Conservation (phyloP, 2,888 invertebrate species). For the Pachymerium ferrugineum region DNA sequence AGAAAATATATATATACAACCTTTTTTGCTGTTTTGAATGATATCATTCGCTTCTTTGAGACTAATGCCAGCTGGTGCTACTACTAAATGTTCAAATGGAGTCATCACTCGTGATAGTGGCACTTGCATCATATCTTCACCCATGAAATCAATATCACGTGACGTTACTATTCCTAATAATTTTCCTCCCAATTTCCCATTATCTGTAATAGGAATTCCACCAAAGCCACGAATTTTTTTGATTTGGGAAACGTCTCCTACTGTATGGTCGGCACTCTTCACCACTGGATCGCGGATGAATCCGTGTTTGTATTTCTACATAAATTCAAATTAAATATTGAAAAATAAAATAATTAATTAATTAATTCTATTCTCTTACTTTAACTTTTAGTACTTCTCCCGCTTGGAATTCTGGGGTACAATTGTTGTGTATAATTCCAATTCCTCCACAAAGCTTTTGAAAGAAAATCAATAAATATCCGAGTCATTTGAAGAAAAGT, state of each 20-base stretch:
- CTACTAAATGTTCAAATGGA: conserved; percentile 73
- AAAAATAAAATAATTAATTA: too few species aligned
- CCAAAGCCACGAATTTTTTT: conserved; percentile 89
- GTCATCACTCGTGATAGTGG: conserved; percentile 83
- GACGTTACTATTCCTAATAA: conserved; percentile 95
- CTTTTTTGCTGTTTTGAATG: conserved; percentile 93
- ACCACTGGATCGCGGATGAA: conserved; percentile 96
- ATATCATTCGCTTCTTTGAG: conserved; percentile 89
- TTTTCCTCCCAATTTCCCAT: conserved; percentile 89
- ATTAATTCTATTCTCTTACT: too few species aligned
- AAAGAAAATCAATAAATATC: too few species aligned
- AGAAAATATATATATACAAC: too few species aligned
- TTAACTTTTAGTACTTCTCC: conserved; percentile 95
- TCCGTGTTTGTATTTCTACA: conserved; percentile 95
- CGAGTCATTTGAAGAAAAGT: too few species aligned
- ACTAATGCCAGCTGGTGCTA: conserved; percentile 83
- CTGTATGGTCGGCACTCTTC: conserved; percentile 79
- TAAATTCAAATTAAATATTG: too few species aligned
- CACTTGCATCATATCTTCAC: conserved; percentile 49
- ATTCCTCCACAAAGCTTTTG: conserved; percentile 84
- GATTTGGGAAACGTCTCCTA: conserved; percentile 80
- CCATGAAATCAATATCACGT: conserved; percentile 91
- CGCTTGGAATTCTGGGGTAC: conserved; percentile 87
- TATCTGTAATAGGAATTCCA: conserved; percentile 93
- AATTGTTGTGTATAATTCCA: conserved; percentile 96